Base-by-base conservation (phyloP, 1,140 invertebrate genomes). In the Drosophila subpulchrella region DNA sequence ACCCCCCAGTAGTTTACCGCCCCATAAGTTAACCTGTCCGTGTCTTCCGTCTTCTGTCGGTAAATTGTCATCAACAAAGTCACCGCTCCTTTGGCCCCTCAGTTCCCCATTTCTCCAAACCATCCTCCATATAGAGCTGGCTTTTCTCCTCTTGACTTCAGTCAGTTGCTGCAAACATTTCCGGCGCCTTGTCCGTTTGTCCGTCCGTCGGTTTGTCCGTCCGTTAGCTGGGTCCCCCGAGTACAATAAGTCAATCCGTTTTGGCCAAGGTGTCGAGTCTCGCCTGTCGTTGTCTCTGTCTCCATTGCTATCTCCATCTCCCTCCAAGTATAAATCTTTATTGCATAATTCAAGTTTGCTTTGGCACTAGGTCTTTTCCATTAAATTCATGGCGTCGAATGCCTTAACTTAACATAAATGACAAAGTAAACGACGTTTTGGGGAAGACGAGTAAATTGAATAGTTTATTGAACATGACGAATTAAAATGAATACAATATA, bases 11-110 rank as follows among this genome's bases (percentile, higher is more conserved):
- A 27, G 12, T 57, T 36, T 41, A 12, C 71, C 38, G 65, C 70
- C 62, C 63, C 51, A 48, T 38, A 68, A 85, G 59, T 81, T 81
- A 67, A 71, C 60, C 72, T 76, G 77, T 50, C 77, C 73, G 78
- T 74, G 36, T 61, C 65, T 67, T 79, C 65, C 75, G 75, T 46
- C 58, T 42, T 56, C 46, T 51, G 51, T 48, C 61, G 46, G n/a
- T 51, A 50, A 74, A 74, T 65, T 65, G 56, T 72, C 55, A 46
- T 48, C 66, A 76, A 55, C 59, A 61, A 55, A 58, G 51, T 39
- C 42, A 8, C 39, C 54, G 24, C 50, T 61, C 68, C 58, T 30
- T 34, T 10, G n/a, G n/a, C 24, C 34, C 65, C 34, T 32, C 38
- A 12, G 12, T 42, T 41, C 10, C 47, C 41, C 39, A 8, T 2